Evolutionary conservation across 2,113 vertebrate species (phyloP), one percentile per base, ranked within the genome.

Genomic region (Pionites leucogaster): DNA sequence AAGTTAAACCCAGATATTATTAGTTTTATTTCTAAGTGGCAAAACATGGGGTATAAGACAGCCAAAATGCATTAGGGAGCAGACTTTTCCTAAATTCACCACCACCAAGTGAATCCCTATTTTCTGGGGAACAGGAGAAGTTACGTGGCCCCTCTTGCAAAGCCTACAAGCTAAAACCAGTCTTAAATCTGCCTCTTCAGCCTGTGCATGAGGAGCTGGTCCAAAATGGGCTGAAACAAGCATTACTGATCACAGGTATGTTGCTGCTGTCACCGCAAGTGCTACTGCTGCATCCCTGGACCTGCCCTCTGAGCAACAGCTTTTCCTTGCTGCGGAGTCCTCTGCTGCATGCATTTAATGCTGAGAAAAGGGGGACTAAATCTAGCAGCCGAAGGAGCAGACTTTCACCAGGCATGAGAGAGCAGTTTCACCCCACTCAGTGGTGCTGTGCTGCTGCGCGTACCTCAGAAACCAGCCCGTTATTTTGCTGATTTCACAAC

Each of bases 141-240:
- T 18, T 42, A 29, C 0, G 0, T 19, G 47, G 59, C 10, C 42
- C 15, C 11, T 33, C 55, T 57, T 35, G 19, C 18, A 29, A 81
- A 49, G 16, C 10, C 49, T 49, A 50, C 46, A 52, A 49, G 33
- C 10, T 69, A 49, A 86, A 70, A 64, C 20, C 20, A 78, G 16
- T n/a, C 39, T 64, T n/a, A 35, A 55, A 67, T 55, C 37, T 62
- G 24, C 27, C 29, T 69, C 42, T 55, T 78, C 33, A 62, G 71
- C 20, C 6, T n/a, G 22, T 2, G 2, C 13, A 4, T 4, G 49
- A 55, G 63, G 23, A 79, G 42, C 29, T 41, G 27, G 28, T 39
- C 65, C 46, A 24, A 19, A 50, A 68, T 29, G 18, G 87, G 41
- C 44, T 49, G 39, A 71, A 24, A 39, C 6, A 20, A 31, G 44